Evolutionary conservation across 1,140 invertebrate species (phyloP), one percentile per base, ranked within the genome.

Genomic region (Drosophila mayri): DNA sequence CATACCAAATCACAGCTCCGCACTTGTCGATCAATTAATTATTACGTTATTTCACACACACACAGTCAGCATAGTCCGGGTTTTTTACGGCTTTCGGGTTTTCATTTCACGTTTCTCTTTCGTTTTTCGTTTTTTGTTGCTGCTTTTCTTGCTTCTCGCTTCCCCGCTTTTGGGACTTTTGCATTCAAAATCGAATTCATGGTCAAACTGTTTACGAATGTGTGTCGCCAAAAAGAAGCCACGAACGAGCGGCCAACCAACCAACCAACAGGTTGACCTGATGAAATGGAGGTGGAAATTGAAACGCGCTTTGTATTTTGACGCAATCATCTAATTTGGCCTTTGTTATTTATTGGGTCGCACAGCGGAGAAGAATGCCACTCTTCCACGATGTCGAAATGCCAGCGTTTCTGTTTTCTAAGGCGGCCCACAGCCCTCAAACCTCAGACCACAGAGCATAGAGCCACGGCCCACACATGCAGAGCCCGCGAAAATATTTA

Each of bases 11-110:
- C 77, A 76, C 64, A 84, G 85, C 84, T 84, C 80, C 72, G 84
- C 84, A 90, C 84, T 87, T 80, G 84, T 88, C 84, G 84, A 88
- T 87, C 84, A 87, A 87, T 87, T 87, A 87, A 87, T 87, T 87
- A 90, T 87, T 87, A 84, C 84, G 84, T 85, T 77, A 87, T 80
- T 87, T 80, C 72, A 82, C 59, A 43, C 43, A 65, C 57, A 49
- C 38, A 49, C 40, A 46, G 4, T 16, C 32, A 46, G 49, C 60
- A 47, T 18, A 58, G 52, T 35, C 61, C 60, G 85, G 84, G 75
- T 87, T 87, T 87, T 84, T 80, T 67, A 52, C 77, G 52, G 73
- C 62, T 72, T 73, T 87, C 60, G 62, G 46, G 63, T 71, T 83
- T 84, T 90, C 78, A 84, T 80, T 87, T 84, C 84, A 87, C 84